phyloP scores from a whole-genome alignment of 2,888 invertebrate genomes.

The Cabera pusaria region DNA sequence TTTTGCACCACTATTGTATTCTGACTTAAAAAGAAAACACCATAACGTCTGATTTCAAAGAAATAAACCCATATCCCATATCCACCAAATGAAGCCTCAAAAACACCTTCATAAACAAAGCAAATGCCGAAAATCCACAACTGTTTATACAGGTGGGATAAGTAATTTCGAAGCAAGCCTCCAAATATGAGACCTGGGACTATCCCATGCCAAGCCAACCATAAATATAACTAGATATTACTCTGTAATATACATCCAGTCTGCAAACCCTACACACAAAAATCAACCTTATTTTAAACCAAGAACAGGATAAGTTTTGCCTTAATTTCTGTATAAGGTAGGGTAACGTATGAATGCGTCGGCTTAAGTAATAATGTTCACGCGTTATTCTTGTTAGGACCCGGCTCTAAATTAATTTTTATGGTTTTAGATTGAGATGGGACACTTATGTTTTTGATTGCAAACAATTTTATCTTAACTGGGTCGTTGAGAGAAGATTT shows the following conservation, averaged over 20 bases:
- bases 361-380: constrained; percentile 37
- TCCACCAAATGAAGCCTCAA: constrained; percentile 5
- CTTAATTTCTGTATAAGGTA: not conserved
- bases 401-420: constrained; percentile 40
- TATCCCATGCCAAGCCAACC: constrained; percentile 41
- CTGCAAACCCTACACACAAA: constrained; percentile 1
- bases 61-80: no score
- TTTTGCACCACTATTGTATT: no score
- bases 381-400: constrained; percentile 35
- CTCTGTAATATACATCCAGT: constrained; percentile 15
- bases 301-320: constrained; percentile 6
- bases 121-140: constrained; percentile 32
- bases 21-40: no score
- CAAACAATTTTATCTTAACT: constrained; percentile 14
- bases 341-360: constrained; percentile 34
- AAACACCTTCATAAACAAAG: constrained; percentile 28
- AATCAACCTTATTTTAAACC: constrained; percentile 1
- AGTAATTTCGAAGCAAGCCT: constrained; percentile 55
- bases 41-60: no score
- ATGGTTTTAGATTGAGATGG: constrained; percentile 25
- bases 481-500: no score
- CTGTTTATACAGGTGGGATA: constrained; percentile 46
- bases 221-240: constrained; percentile 51
- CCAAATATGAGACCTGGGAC: constrained; percentile 54
- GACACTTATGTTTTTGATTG: constrained; percentile 26